Evolutionary conservation across 1,140 invertebrate species (phyloP).

Genomic region (Bombus soroeensis): DNA sequence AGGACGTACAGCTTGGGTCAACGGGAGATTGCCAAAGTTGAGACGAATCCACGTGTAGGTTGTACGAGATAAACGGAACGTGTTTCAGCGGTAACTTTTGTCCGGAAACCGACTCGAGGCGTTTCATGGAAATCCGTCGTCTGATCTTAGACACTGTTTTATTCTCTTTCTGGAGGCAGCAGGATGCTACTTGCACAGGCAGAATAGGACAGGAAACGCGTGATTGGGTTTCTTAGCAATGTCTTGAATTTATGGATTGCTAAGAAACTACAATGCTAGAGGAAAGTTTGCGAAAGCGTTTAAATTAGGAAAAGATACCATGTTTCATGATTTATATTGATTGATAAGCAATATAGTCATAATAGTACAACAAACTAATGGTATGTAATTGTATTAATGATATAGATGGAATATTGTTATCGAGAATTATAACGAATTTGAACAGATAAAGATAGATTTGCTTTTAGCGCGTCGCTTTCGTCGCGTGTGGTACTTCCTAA

Average conservation of each 20-base stretch:
- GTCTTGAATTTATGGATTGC: not conserved
- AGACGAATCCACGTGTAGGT: slow-evolving; percentile 6
- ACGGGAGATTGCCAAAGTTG: not conserved
- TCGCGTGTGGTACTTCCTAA: slow-evolving; percentile 5
- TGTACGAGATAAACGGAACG: not conserved
- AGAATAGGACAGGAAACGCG: slow-evolving; percentile 49
- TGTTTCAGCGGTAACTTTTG: slow-evolving; percentile 2
- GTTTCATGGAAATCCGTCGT: slow-evolving; percentile 14
- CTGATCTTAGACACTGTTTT: not conserved
- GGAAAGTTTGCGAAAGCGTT: not conserved
- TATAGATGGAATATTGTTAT: not conserved
- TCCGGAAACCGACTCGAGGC: not conserved
- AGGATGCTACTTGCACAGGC: slow-evolving; percentile 37
- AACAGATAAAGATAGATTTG: not conserved
- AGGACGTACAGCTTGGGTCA: not conserved
- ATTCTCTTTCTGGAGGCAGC: slow-evolving; percentile 7
- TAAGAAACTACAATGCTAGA: not conserved
- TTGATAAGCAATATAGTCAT: not conserved
- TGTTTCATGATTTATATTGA: not conserved
- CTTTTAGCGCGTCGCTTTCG: not conserved
- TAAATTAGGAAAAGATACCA: not conserved
- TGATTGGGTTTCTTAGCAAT: slow-evolving; percentile 42
- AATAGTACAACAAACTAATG: not conserved
- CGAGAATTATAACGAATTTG: not conserved
- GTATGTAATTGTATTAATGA: not conserved